Percentiles rank a stretch among this genome's conserved stretches.
These are phyloP conservation scores for Ctena decussata DNA, from an alignment of 2,888 invertebrate genomes.

Conservation along the genomic window DNA sequence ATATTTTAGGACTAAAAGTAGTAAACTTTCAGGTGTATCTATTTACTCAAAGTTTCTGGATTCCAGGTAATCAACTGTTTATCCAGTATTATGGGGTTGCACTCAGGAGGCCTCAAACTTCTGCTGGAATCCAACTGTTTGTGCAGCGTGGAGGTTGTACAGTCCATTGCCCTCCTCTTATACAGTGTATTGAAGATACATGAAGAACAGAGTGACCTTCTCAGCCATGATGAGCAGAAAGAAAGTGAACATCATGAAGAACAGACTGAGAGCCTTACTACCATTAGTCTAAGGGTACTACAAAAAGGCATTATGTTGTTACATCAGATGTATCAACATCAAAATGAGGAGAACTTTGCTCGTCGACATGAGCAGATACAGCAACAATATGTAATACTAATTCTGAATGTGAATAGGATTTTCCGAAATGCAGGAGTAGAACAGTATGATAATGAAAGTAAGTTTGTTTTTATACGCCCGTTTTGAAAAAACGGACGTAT, in stretches of 20 bases:
- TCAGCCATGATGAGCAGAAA: no score
- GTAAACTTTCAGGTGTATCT: no score
- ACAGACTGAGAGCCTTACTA: neutral
- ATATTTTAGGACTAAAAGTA: no score
- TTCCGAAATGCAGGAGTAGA: conserved; percentile 48
- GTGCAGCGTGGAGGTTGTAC: conserved; percentile 55
- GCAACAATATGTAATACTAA: conserved; percentile 69
- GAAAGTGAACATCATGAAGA: no score
- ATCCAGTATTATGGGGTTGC: conserved; percentile 48
- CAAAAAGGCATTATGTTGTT: conserved; percentile 66
- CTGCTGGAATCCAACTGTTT: conserved; percentile 70
- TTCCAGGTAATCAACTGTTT: conserved; percentile 67
- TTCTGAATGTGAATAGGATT: conserved; percentile 64
- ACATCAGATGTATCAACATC: conserved; percentile 68
- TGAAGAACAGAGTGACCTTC: neutral
- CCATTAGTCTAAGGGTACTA: conserved; percentile 39
- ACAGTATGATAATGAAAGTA: conserved; percentile 64
- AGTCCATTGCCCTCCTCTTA: neutral
- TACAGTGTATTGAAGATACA: neutral
- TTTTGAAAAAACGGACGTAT: no score
- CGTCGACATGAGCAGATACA: conserved; percentile 63
- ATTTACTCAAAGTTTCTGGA: no score
- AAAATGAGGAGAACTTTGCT: conserved; percentile 60
- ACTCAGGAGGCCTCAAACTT: conserved; percentile 63
- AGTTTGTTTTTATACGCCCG: no score